A percentile compares a stretch with the other conserved stretches of the same genome.
Conservation (phyloP, 2,113 vertebrate genomes). For the human (Homo sapiens) region DNA sequence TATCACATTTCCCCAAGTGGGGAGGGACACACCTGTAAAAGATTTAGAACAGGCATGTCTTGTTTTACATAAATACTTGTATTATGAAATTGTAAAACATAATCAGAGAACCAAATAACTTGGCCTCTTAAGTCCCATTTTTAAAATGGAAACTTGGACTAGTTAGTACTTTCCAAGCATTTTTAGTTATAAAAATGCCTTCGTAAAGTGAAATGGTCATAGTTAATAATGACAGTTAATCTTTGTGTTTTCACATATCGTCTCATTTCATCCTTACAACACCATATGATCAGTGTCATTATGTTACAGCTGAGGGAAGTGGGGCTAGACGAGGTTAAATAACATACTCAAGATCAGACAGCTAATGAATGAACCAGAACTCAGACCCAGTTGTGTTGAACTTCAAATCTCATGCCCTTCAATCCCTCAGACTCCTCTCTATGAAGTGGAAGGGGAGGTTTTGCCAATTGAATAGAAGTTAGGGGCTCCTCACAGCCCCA, state of each 20-base stretch:
- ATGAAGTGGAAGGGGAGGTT: background rate
- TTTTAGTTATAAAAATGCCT: background rate
- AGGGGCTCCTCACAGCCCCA: background rate
- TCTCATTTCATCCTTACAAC: background rate
- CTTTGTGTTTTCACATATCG: background rate
- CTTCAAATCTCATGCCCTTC: background rate
- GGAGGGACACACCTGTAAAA: conserved; percentile 15
- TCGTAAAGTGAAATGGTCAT: background rate
- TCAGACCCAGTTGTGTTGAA: background rate
- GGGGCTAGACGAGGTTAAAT: background rate
- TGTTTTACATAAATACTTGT: conserved; percentile 49
- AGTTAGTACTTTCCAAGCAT: background rate
- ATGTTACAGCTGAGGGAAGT: background rate
- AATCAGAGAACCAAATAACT: conserved; percentile 6
- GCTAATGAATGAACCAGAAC: background rate
- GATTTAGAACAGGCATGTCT: background rate
- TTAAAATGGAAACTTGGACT: background rate
- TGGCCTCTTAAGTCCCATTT: background rate
- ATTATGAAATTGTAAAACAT: conserved; percentile 32
- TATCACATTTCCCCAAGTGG: background rate
- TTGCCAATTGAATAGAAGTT: background rate
- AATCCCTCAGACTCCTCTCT: background rate
- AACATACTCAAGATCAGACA: background rate
- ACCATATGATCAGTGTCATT: background rate
- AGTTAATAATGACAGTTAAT: background rate